Evolutionary conservation across 1,140 invertebrate genomes (phyloP), one percentile per base, ranked within the genome.

Genomic region (Vanessa atalanta): DNA sequence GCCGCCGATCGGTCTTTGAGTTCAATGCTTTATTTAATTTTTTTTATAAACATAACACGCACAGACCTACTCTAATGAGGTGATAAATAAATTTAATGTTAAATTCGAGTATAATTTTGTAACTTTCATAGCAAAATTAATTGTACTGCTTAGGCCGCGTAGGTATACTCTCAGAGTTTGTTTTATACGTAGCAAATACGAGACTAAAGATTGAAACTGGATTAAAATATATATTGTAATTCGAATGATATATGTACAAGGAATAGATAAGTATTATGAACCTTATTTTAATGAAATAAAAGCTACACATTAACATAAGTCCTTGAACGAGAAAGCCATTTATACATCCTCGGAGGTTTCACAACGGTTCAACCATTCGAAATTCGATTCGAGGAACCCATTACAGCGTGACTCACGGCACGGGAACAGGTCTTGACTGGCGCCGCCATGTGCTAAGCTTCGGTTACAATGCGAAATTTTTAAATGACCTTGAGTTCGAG

Each of bases 311-410:
- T 55, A 7, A 57, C 23, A 31, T 37, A 11, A 26, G 57, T 61
- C 70, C 61, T 71, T 72, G 63, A 65, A 51, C 64, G 51, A 43
- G 63, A 75, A 75, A 75, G 73, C 53, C 57, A 68, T 23, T 69
- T 70, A 76, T 72, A 68, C 77, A 72, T 76, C 73, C 66, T 75
- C 68, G 67, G 74, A 80, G 70, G 81, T 88, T 88, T 89, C 83
- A 80, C 84, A 90, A 88, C 83, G 79, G 79, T 75, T 80, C 76
- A 75, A 73, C 74, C 78, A 77, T 83, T 86, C 86, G 83, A 83
- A 88, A 83, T 86, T 80, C 76, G 79, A 83, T 91, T 89, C 89
- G 74, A 71, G 80, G 89, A 91, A 91, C 76, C 80, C 84, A 90
- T 86, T 88, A 84, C 78, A 23, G 76, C 20, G 78, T 91, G 89